A percentile compares a stretch with the other conserved stretches of the same genome.
Evolutionary conservation across 2,113 vertebrate species (phyloP).

Genomic region (Leptobrachium leishanense): DNA sequence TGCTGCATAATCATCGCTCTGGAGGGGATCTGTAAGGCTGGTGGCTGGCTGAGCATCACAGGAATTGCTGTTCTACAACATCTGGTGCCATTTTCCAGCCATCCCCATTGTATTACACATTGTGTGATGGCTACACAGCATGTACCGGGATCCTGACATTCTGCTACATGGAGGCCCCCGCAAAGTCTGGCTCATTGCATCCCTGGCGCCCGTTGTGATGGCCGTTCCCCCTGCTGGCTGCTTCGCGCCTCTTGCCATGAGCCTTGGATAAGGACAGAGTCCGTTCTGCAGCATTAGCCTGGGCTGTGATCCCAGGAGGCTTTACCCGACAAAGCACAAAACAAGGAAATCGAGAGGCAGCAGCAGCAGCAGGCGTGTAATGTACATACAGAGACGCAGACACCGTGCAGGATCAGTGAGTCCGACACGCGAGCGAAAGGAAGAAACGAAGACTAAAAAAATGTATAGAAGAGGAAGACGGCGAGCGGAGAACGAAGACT

Average conservation of each 20-base stretch:
- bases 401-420: not conserved
- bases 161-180: not conserved
- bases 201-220: not conserved
- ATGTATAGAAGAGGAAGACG: not conserved
- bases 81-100: too few relatives aligned
- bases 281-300: constrained; percentile 30
- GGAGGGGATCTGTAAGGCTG: too few relatives aligned
- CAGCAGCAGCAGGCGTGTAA: constrained; percentile 7
- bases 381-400: not conserved
- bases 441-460: not conserved
- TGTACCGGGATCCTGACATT: not conserved
- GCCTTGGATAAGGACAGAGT: constrained; percentile 13
- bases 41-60: too few relatives aligned
- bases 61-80: too few relatives aligned
- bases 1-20: too few relatives aligned
- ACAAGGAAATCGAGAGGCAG: constrained; percentile 27
- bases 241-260: constrained; percentile 6
- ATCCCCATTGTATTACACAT: too few relatives aligned
- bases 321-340: constrained; percentile 20
- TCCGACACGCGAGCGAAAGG: not conserved
- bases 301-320: constrained; percentile 1
- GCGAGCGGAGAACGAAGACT: too few relatives aligned
- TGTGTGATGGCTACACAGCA: too few relatives aligned
- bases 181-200: not conserved
- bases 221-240: not conserved